Conservation (phyloP, 2,113 vertebrate genomes). For the Rhinichthys klamathensis region DNA sequence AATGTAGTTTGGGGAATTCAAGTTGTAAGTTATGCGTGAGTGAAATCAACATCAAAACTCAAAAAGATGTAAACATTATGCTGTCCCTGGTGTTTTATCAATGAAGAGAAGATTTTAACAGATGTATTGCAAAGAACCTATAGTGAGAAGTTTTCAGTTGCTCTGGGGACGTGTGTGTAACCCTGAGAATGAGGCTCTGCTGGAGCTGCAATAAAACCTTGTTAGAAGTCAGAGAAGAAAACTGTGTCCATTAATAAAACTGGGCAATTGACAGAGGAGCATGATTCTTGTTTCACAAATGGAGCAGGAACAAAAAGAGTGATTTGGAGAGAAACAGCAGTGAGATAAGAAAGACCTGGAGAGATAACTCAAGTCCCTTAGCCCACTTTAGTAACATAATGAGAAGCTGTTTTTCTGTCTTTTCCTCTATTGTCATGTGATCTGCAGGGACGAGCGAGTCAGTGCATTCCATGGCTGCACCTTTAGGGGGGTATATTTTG, state of each 20-base stretch:
- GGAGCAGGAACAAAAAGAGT: background rate
- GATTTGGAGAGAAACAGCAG: background rate
- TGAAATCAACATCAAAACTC: background rate
- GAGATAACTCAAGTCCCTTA: background rate
- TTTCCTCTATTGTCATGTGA: slow-evolving; percentile 56
- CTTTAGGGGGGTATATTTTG: slow-evolving; percentile 57
- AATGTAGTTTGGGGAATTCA: background rate
- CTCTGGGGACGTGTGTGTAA: background rate
- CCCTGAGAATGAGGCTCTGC: background rate
- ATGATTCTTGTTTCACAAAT: slow-evolving; percentile 15
- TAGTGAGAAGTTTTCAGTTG: slow-evolving; percentile 6
- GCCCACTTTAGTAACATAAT: background rate
- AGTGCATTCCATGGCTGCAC: slow-evolving; percentile 63
- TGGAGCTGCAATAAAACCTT: slow-evolving; percentile 14
- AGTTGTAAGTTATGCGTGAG: background rate
- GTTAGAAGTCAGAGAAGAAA: slow-evolving; percentile 3
- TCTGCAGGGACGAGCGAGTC: slow-evolving; percentile 60
- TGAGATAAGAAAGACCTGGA: background rate
- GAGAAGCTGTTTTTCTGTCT: background rate
- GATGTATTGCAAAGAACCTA: background rate
- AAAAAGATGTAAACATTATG: background rate
- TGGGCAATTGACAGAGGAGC: background rate
- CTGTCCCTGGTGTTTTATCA: background rate
- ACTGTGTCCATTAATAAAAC: background rate
- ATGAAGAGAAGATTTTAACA: background rate